phyloP scores from a whole-genome alignment of 1,140 invertebrate species.

The Aphis gossypii region DNA sequence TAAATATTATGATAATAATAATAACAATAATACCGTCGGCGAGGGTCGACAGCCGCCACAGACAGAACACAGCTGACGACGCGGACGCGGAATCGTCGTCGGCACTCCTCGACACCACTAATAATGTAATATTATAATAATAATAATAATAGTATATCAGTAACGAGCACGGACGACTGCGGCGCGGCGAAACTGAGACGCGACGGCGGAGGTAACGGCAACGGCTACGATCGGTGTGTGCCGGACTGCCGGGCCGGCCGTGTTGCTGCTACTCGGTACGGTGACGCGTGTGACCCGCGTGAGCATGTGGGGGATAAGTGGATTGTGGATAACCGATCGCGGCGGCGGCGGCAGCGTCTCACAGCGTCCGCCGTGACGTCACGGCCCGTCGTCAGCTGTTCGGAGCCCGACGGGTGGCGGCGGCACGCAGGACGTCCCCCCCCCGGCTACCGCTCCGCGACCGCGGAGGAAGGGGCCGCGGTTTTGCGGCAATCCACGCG shows the following conservation, averaged over 20 bases:
- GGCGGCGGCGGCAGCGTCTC: background rate
- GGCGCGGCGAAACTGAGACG: slow-evolving; percentile 7
- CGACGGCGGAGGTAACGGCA: background rate
- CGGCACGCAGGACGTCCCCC: background rate
- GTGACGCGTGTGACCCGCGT: slow-evolving; percentile 8
- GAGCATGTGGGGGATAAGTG: slow-evolving; percentile 41
- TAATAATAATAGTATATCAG: too few species aligned
- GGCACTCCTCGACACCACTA: background rate
- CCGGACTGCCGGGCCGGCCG: slow-evolving; percentile 19
- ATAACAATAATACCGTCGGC: background rate
- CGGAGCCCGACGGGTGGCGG: background rate
- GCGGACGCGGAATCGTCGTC: background rate
- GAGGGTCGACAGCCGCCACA: background rate
- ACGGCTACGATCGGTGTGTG: background rate
- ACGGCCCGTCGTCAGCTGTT: slow-evolving; percentile 45
- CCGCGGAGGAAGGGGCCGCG: background rate
- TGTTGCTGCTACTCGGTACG: slow-evolving; percentile 22
- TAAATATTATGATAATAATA: too few species aligned
- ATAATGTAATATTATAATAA: background rate
- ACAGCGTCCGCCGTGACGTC: slow-evolving; percentile 39
- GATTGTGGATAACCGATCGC: slow-evolving; percentile 21
- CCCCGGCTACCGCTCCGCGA: background rate
- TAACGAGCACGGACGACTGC: background rate
- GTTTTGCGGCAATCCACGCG: background rate
- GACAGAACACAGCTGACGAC: background rate